Conservation (phyloP, 2,888 invertebrate species). For the Eupithecia vulgata region DNA sequence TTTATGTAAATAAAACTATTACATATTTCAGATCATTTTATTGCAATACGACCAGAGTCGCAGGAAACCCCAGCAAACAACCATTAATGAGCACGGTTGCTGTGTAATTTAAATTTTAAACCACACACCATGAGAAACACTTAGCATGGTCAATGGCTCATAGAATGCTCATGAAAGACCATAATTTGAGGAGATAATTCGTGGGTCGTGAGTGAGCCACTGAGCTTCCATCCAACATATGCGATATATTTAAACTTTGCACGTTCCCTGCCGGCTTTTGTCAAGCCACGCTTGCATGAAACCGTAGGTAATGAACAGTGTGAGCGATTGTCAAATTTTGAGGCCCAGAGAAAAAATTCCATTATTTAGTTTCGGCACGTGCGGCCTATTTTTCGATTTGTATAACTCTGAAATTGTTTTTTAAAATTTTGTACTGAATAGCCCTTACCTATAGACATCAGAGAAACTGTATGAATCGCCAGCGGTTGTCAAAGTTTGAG, state of each 20-base stretch:
- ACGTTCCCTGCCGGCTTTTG: neutral
- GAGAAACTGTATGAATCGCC: neutral
- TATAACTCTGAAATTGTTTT: neutral
- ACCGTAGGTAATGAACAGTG: neutral
- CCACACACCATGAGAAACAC: conserved; percentile 12
- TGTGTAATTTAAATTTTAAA: neutral
- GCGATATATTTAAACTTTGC: neutral
- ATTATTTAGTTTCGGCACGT: neutral
- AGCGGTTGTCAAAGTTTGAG: neutral
- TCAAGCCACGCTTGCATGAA: neutral
- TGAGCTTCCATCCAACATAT: conserved; percentile 23
- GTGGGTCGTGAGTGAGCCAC: conserved; percentile 20
- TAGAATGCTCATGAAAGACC: conserved; percentile 13
- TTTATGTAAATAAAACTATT: no score
- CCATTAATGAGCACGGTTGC: neutral
- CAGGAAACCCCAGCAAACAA: neutral
- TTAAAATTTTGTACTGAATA: neutral
- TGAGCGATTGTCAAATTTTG: neutral
- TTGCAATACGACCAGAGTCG: neutral
- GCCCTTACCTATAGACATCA: neutral
- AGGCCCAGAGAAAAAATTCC: neutral
- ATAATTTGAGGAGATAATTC: conserved; percentile 26
- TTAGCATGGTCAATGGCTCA: conserved; percentile 11
- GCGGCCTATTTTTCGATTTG: neutral
- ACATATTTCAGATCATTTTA: neutral